phyloP scores from a whole-genome alignment of 2,113 vertebrate genomes.

The Engraulis encrasicolus region DNA sequence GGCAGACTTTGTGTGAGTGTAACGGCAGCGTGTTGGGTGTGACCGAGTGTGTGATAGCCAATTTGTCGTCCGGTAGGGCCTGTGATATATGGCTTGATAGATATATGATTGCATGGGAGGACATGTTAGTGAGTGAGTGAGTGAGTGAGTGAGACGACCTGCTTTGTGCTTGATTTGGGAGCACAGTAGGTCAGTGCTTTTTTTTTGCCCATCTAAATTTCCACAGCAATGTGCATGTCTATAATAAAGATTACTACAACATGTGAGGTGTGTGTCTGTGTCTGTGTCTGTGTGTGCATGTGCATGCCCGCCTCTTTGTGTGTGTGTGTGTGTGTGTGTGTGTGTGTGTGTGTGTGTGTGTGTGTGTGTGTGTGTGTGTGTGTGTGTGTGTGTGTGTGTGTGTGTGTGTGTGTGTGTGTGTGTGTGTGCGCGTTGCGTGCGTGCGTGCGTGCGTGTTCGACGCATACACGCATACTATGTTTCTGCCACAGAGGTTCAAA shows the following conservation, averaged over 20 bases:
- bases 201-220: neutral
- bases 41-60: constrained; percentile 1
- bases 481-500: constrained; percentile 14
- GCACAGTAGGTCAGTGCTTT: neutral
- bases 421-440: neutral
- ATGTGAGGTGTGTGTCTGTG: neutral
- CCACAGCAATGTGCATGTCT: neutral
- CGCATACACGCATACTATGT: neutral
- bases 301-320: too few relatives aligned
- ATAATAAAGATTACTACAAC: too few relatives aligned
- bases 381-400: neutral
- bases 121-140: neutral
- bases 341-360: neutral
- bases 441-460: neutral
- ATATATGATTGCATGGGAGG: neutral
- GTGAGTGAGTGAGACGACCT: neutral
- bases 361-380: neutral
- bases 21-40: neutral
- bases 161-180: neutral
- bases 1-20: constrained; percentile 25
- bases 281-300: neutral
- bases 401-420: neutral
- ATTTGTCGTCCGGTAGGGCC: neutral
- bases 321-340: constrained; percentile 24
- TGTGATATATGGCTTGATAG: neutral